Evolutionary conservation across 2,797 vertebrate species (phyloP).

Genomic region (Smutsia temminckii): DNA sequence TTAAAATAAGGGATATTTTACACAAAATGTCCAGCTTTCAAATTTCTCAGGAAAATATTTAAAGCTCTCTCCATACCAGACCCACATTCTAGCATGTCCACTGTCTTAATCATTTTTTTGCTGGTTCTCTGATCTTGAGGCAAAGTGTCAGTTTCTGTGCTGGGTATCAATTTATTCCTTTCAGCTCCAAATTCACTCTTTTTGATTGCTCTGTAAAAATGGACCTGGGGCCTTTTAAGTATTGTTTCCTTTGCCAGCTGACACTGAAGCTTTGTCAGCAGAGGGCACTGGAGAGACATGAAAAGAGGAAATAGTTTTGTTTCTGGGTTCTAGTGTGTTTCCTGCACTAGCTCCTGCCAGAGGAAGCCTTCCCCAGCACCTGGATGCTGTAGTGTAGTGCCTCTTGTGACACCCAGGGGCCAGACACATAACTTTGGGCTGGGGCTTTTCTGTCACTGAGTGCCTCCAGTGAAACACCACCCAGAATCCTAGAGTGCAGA

Average conservation of each 20-base stretch:
- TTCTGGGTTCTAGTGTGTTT: neutral
- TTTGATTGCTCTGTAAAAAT: neutral
- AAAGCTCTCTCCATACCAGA: neutral
- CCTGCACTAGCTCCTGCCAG: accelerated
- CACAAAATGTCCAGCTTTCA: neutral
- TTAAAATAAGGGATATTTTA: neutral
- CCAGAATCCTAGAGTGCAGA: no score
- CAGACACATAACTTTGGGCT: no score
- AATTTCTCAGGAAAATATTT: neutral
- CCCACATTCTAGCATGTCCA: neutral
- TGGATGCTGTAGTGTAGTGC: neutral
- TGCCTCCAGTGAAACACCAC: neutral
- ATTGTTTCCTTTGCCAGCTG: neutral
- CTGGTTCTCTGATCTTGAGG: neutral
- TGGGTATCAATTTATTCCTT: neutral
- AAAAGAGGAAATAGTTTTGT: neutral
- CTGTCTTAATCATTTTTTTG: neutral
- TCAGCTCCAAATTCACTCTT: neutral
- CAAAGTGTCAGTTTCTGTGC: neutral
- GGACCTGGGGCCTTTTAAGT: neutral
- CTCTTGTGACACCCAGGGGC: accelerated
- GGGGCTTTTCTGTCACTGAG: neutral
- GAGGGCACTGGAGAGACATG: neutral
- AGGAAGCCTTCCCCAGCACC: neutral
- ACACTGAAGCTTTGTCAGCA: neutral